Base-by-base conservation (phyloP, 2,113 vertebrate species). In the Xiphophorus hellerii region DNA sequence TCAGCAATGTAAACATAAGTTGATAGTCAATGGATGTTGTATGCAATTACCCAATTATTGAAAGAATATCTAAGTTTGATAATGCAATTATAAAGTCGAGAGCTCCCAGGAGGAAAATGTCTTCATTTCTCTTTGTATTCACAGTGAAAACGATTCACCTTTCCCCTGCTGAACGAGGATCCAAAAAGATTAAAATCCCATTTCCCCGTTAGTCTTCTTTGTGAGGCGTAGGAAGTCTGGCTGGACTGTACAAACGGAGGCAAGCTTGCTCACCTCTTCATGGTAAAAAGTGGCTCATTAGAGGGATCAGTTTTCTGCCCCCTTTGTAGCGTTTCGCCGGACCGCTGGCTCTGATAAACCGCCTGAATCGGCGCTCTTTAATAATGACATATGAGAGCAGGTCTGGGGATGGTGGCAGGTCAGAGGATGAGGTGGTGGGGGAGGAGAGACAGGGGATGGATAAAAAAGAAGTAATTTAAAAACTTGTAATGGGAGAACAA, bases 331-430 rank as follows among this genome's bases (percentile, higher is more conserved):
- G 81, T 85, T 87, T 76, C 54, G 63, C 66, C 20, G 74, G 81
- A 79, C 81, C 76, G 72, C 81, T 84, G 88, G 83, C 62, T 84
- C 74, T 82, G 83, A 90, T 81, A 82, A 81, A 89, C 77, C 79
- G 74, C 48, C 77, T 1, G 31, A 66, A 71, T 71, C 71, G 0
- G 25, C 75, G 72, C 65, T 69, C 83, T 87, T 85, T 90, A 89
- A 92, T 86, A 84, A 90, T 88, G 91, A 92, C 67, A 37, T 80
- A 91, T 73, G 80, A 74, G 83, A 17, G 69, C 82, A 74, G 88
- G 84, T 70, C 76, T 61, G 74, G 78, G 75, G 78, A 90, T 83
- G 83, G 42, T 87, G 81, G 90, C 78, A 88, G 75, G 82, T 74
- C 66, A 75, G 31, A 62, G 71, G 72, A 76, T 62, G 61, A 62